Base-by-base conservation (phyloP, 1,140 invertebrate species). In the Lineus longissimus region DNA sequence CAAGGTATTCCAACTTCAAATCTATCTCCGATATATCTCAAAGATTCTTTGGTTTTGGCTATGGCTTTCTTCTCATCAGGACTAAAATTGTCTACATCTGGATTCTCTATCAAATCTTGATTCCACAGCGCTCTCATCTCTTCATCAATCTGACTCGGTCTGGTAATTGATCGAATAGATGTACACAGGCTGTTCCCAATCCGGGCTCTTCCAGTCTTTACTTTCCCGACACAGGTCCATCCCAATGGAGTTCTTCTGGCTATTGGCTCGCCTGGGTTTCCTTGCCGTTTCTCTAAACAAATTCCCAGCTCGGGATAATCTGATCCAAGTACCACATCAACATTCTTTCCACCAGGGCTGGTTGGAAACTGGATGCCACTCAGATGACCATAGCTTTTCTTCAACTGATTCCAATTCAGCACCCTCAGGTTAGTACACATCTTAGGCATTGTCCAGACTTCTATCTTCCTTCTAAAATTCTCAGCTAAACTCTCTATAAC, bases 1-100 rank as follows among this genome's bases (percentile, higher is more conserved):
- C 61, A 64, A n/a, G 65, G 65, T 19, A 67, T 60, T 29, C 29
- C 17, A 1, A 67, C 58, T 25, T 13, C 15, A 22, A 63, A 67
- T 33, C 29, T 22, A 36, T 36, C 33, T 36, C 15, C 33, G 33
- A 15, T 36, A 7, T 36, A 7, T 36, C 33, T 36, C 33, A 36
- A 36, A 7, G 33, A 36, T 7, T 36, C 33, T 15, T 15, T 4
- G 33, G 33, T 15, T 36, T 7, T 15, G 15, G 33, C 33, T 15
- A 36, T 36, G 4, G 33, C 33, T 36, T 15, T 36, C 33, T 36
- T 4, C 15, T 36, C 33, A 36, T 36, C 33, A 7, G 33, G 33
- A 36, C 33, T 36, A 36, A 36, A 7, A 4, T 7, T 36, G 6
- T 15, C 4, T 36, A 36, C 11, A 22, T 30, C 7, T 36, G n/a